Conservation (phyloP, 1,140 invertebrate genomes). For the Leptonema lineaticorne region DNA sequence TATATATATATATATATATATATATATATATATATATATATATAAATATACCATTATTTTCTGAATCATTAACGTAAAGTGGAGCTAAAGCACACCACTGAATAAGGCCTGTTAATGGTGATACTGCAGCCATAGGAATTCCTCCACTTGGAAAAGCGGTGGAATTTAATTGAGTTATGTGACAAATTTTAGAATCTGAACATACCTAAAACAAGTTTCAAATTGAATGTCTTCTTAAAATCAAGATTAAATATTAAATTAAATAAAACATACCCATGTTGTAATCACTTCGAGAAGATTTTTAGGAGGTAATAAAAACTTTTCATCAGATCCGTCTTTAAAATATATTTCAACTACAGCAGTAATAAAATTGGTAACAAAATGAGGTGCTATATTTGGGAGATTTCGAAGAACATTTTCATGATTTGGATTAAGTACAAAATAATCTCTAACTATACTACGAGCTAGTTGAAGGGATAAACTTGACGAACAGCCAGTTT, state of each 20-base stretch:
- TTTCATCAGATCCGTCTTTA: constrained; percentile 47
- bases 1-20: background rate
- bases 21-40: background rate
- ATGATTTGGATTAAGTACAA: constrained; percentile 67
- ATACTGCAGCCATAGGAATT: constrained; percentile 79
- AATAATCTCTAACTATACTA: constrained; percentile 77
- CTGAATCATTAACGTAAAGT: constrained; percentile 51
- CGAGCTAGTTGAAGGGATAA: constrained; percentile 71
- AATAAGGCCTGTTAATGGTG: constrained; percentile 76
- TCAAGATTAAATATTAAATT: background rate
- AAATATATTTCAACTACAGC: constrained; percentile 77
- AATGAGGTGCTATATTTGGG: constrained; percentile 70
- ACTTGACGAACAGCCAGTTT: constrained; percentile 73
- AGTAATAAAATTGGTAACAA: constrained; percentile 78
- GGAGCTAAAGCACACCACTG: constrained; percentile 70
- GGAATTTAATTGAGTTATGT: constrained; percentile 69
- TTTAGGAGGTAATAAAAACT: constrained; percentile 57
- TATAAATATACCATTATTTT: constrained; percentile 29
- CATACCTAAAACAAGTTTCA: constrained; percentile 52
- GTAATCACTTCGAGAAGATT: constrained; percentile 65
- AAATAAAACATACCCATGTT: constrained; percentile 57
- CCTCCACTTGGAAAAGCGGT: constrained; percentile 70
- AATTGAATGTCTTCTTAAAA: constrained; percentile 5
- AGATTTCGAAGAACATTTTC: constrained; percentile 66
- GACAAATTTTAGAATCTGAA: constrained; percentile 67